These are phyloP conservation scores for Vespertilio murinus DNA, from an alignment of 2,797 vertebrate genomes.

Conservation along the genomic window DNA sequence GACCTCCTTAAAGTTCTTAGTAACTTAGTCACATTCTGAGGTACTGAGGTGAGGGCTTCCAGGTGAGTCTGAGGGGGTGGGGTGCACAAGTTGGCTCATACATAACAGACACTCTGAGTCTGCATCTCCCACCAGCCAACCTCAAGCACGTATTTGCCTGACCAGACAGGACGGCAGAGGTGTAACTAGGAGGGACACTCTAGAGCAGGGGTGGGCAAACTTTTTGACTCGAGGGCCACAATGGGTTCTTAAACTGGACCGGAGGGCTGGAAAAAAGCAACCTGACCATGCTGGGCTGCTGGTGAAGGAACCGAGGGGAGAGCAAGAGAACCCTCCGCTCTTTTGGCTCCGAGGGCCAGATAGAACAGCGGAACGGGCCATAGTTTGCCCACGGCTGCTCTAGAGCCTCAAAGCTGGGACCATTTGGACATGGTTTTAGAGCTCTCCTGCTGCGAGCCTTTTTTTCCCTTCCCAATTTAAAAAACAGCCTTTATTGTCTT, in stretches of 20 bases:
- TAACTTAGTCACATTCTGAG: neutral
- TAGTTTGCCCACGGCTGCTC: no score
- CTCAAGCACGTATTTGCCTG: rapidly evolving
- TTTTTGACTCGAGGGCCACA: no score
- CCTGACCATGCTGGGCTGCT: no score
- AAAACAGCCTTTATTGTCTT: neutral
- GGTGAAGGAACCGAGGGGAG: no score
- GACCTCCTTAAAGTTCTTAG: neutral
- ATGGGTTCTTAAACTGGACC: no score
- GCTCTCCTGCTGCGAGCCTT: neutral
- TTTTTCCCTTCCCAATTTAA: neutral
- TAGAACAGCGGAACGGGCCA: no score
- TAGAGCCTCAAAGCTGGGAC: neutral
- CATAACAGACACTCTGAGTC: constrained; percentile 69
- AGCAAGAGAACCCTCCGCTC: no score
- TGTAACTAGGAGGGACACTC: neutral
- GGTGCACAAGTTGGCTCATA: neutral
- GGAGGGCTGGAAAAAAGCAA: no score
- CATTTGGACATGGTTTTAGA: neutral
- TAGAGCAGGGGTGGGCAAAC: no score
- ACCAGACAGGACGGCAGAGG: neutral
- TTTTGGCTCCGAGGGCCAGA: no score
- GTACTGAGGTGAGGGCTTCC: neutral
- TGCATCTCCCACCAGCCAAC: constrained; percentile 82
- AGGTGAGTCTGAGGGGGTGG: rapidly evolving